Conservation (phyloP, 2,797 vertebrate species). For the Anguilla megastoma region DNA sequence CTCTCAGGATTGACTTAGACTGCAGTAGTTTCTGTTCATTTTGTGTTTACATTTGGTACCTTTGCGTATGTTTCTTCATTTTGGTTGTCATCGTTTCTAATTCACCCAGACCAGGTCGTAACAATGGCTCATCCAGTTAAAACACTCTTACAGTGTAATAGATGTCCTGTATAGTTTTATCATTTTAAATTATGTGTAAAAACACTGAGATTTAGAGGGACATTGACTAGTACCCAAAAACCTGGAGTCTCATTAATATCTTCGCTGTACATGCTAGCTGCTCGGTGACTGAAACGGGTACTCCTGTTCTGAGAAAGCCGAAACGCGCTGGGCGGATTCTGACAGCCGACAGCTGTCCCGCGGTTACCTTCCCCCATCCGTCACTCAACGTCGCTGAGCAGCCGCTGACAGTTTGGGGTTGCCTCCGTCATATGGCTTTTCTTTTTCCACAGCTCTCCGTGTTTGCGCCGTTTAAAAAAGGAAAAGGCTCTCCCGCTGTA, state of each 20-base stretch:
- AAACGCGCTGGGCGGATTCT: not conserved
- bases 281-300: not conserved
- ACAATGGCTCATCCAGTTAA: not conserved
- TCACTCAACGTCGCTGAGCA: not conserved
- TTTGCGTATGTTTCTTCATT: no score
- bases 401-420: slow-evolving; percentile 13
- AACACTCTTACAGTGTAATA: not conserved
- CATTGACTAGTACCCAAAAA: not conserved
- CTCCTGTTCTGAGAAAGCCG: not conserved
- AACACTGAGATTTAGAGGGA: not conserved
- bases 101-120: no score
- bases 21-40: no score
- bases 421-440: not conserved
- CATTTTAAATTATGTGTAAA: not conserved
- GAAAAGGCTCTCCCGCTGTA: not conserved
- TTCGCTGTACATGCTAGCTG: not conserved
- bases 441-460: not conserved
- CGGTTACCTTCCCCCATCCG: not conserved
- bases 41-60: no score
- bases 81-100: no score
- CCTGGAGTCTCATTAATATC: not conserved
- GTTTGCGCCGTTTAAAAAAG: not conserved
- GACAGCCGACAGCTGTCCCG: not conserved
- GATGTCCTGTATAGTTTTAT: not conserved
- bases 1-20: not conserved